Evolutionary conservation across 2,113 vertebrate genomes (phyloP).

Genomic region (Alectura lathami): DNA sequence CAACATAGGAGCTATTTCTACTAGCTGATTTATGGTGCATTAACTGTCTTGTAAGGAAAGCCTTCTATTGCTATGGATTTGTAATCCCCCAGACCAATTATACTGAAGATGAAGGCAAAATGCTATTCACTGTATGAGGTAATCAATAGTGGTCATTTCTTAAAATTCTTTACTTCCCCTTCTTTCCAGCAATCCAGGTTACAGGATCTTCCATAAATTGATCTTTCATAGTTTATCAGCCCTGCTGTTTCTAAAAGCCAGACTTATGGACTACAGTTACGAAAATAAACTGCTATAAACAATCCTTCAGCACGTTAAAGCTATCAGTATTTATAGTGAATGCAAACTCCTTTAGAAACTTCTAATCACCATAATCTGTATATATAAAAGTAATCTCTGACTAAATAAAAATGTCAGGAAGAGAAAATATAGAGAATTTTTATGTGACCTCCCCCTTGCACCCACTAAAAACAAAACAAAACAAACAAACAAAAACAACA

Average conservation of each 20-base stretch:
- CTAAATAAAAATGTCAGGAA: slow-evolving; percentile 42
- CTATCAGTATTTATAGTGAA: slow-evolving; percentile 51
- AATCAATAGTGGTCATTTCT: slow-evolving; percentile 71
- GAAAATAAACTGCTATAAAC: slow-evolving; percentile 66
- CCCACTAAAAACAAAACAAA: background rate
- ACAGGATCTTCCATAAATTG: slow-evolving; percentile 53
- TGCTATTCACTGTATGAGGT: slow-evolving; percentile 34
- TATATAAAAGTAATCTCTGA: slow-evolving; percentile 54
- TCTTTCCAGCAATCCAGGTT: slow-evolving; percentile 53
- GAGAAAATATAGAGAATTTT: slow-evolving; percentile 26
- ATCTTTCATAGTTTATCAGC: slow-evolving; percentile 57
- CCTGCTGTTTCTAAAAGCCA: slow-evolving; percentile 64
- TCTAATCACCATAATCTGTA: slow-evolving; percentile 37
- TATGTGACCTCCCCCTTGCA: background rate
- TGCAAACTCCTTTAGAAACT: slow-evolving; percentile 59
- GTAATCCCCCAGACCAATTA: slow-evolving; percentile 64
- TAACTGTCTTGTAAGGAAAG: slow-evolving; percentile 71
- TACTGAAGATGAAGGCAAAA: slow-evolving; percentile 72
- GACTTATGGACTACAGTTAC: slow-evolving; percentile 46
- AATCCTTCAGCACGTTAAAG: slow-evolving; percentile 50
- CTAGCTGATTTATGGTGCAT: slow-evolving; percentile 70
- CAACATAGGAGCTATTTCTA: slow-evolving; percentile 66
- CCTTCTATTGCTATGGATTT: slow-evolving; percentile 69
- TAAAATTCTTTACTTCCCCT: slow-evolving; percentile 65
- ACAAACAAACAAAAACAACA: no score